Base-by-base conservation (phyloP, 2,113 vertebrate genomes). In the Phycodurus eques region DNA sequence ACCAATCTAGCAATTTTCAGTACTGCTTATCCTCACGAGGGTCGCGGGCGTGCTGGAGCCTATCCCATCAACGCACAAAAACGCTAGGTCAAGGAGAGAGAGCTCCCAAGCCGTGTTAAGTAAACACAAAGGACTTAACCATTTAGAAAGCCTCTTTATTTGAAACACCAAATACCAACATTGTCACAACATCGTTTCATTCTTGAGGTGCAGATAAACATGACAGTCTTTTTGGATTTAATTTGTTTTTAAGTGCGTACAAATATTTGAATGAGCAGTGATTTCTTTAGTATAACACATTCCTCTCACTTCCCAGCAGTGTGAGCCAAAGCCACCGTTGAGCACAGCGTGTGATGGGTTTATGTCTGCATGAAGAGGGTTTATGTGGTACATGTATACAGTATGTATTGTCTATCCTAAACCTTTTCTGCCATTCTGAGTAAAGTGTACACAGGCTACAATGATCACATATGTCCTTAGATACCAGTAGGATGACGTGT, bases 261-360 rank as follows among this genome's bases (percentile, higher is more conserved):
- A 47, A 83, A 71, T 79, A 68, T 72, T 70, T 49, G 20, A 71
- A 51, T 77, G 79, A 83, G 82, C 77, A 1, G 64, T 84, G 73
- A 83, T 78, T 77, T 46, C 64, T 70, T 67, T 69, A 72, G 70
- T 73, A 82, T 33, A 76, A 85, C 79, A 84, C 49, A 73, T 83
- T 91, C 83, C 88, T 92, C 91, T 90, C 91, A 92, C 91, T 92
- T 92, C 88, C 90, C 88, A 90, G 89, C 90, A 92, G 91, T 89
- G 89, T 86, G 89, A 91, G 90, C 88, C 73, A 80, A 88, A 90
- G 88, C 85, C 61, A 61, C 83, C 80, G 56, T 64, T 19, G 79
- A 87, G 87, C 85, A 88, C 77, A 82, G 79, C 85, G 79, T 80
- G 80, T 39, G 72, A 73, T 70, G 75, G 68, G 63, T 69, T 72